Base-by-base conservation (phyloP, 2,888 invertebrate genomes). In the Lepidocyrtoides sp. region DNA sequence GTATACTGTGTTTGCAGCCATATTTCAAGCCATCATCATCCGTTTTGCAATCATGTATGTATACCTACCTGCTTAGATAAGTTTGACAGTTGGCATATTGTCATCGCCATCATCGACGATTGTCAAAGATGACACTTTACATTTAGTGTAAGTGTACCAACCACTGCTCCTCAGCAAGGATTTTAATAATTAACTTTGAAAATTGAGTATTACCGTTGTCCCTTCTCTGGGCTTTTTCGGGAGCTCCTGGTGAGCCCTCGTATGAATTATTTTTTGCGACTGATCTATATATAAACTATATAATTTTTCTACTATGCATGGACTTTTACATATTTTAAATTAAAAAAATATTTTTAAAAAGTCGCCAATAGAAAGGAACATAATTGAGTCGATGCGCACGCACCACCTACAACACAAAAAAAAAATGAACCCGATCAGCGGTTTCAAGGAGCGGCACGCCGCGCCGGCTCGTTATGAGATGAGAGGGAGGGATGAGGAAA, bases 121-220 rank as follows among this genome's bases (percentile, higher is more conserved):
- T 86, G 75, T 36, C 86, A 86, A 77, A 75, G 75, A 86, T 87
- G 87, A 79, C 87, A 87, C 79, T 79, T 79, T 75, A 79, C 44
- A 60, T 44, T n/a, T 75, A 75, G 7, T n/a, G 36, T 36, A 75
- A 48, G 75, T 75, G 75, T 75, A 75, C 75, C 75, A 75, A 75
- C 75, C 75, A 75, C 75, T 72, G 72, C 66, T 51, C 79, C 79
- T 32, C 57, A 57, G 66, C 54, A 20, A 20, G 63, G 32, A 23
- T 41, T 54, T 63, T 57, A 79, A 63, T 82, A 82, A 82, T 82
- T 63, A 82, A 82, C 51, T 48, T 60, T 60, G 60, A 81, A 60
- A 81, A 41, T 60, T n/a, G 81, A 17, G 20, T 41, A 60, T 60
- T 60, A 54, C 36, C 54, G 57, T 81, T 32, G 36, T 48, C 36